Percentiles rank a stretch among this genome's conserved stretches.
Conservation (phyloP, 2,113 vertebrate genomes). For the Bettongia penicillata region DNA sequence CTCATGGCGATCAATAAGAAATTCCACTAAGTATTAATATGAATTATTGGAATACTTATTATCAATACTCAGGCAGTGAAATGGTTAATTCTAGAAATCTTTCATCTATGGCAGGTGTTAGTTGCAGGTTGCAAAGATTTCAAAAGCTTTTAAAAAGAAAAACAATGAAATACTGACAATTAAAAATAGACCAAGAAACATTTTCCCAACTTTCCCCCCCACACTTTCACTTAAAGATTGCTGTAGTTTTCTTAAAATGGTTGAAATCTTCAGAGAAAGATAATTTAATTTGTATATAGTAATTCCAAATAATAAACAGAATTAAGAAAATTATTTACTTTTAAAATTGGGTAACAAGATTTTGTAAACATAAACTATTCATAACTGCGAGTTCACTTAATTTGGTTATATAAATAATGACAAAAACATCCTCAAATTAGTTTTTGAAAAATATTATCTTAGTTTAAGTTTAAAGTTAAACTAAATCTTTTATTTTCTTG, state of each 20-base stretch:
- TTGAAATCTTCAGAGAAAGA: not conserved
- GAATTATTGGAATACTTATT: not conserved
- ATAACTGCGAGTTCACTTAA: not conserved
- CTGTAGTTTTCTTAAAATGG: conserved; percentile 17
- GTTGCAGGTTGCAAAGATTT: not conserved
- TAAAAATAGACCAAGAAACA: conserved; percentile 7
- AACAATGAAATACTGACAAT: not conserved
- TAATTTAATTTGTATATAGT: conserved; percentile 24
- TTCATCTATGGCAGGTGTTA: not conserved
- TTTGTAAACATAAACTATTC: not conserved
- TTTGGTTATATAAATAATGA: not conserved
- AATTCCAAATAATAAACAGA: not conserved
- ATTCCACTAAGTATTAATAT: not conserved
- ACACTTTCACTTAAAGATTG: conserved; percentile 15
- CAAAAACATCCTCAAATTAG: not conserved
- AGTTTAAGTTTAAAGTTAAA: conserved; percentile 25
- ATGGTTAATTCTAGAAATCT: not conserved
- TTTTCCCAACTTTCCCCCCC: conserved; percentile 15
- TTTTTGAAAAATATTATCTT: not conserved
- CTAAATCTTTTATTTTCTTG: not conserved
- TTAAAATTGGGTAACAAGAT: not conserved
- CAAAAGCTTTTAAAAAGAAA: not conserved
- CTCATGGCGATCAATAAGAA: not conserved
- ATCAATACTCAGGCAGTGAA: not conserved
- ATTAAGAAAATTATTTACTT: not conserved